Conservation (phyloP, 2,797 vertebrate genomes). For the Macrochelys suwanniensis region DNA sequence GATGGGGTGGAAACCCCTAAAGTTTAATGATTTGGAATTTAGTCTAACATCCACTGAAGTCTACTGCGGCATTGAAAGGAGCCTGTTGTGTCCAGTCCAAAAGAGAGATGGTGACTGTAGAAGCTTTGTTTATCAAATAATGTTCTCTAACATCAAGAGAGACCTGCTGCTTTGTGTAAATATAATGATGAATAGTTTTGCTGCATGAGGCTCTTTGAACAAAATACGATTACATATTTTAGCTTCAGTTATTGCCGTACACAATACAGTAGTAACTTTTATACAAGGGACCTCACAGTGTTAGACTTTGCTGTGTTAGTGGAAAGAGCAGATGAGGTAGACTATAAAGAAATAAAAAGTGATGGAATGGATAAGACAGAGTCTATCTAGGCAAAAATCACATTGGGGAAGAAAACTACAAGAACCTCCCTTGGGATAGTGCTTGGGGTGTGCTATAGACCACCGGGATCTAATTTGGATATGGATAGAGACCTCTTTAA, state of each 20-base stretch:
- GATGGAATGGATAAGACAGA: no score
- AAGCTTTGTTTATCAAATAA: not conserved
- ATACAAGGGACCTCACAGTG: not conserved
- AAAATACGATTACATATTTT: not conserved
- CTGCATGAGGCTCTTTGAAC: fast-evolving
- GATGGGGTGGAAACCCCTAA: not conserved
- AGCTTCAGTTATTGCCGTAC: not conserved
- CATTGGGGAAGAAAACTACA: no score
- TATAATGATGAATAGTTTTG: not conserved
- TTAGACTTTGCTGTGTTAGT: not conserved
- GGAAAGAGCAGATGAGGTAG: not conserved
- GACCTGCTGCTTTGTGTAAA: not conserved
- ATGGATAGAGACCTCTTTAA: no score
- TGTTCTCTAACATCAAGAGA: not conserved
- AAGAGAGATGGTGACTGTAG: not conserved
- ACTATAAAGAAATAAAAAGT: no score
- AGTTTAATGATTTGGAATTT: not conserved
- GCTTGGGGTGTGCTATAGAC: no score
- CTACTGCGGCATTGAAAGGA: not conserved
- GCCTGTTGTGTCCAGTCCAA: not conserved
- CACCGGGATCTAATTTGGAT: no score
- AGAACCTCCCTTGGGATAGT: no score
- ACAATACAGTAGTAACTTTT: not conserved
- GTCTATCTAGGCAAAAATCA: no score
- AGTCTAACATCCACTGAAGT: not conserved